Conservation (phyloP, 2,113 vertebrate species). For the Micronycteris hirsuta region DNA sequence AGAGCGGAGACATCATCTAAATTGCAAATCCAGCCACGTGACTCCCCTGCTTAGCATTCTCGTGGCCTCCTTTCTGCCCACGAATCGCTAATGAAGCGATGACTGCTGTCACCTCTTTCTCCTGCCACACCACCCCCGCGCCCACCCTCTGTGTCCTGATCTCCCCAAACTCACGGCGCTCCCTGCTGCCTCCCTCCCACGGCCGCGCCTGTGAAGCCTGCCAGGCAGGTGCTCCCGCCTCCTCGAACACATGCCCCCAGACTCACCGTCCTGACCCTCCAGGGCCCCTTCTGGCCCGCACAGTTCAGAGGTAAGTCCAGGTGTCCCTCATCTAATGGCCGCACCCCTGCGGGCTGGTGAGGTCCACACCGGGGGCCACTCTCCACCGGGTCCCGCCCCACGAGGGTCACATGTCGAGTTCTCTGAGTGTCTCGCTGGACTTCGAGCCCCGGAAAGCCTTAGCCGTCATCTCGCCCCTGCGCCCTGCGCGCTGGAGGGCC, state of each 20-base stretch:
- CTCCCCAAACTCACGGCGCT: neutral
- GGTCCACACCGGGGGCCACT: no score
- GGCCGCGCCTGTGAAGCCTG: no score
- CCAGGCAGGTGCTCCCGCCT: no score
- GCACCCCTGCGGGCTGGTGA: no score
- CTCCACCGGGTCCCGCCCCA: no score
- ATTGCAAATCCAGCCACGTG: slow-evolving; percentile 41
- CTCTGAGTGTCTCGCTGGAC: neutral
- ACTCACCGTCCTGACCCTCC: no score
- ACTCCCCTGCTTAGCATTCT: slow-evolving; percentile 44
- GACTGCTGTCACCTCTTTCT: slow-evolving; percentile 7
- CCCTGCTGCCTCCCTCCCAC: no score
- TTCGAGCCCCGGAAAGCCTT: neutral
- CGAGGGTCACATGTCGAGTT: no score
- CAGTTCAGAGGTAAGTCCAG: no score
- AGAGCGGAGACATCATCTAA: neutral
- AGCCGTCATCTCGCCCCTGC: neutral
- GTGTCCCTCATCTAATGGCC: no score
- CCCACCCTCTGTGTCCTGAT: neutral
- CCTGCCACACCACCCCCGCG: neutral
- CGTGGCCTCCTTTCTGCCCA: slow-evolving; percentile 32
- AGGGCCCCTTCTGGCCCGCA: no score
- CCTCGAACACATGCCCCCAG: no score
- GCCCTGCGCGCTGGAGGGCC: neutral
- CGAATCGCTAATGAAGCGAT: slow-evolving; percentile 47